Conservation (phyloP, 92 coral and sea anemone species). For the Umimayanthus chanpuru region DNA sequence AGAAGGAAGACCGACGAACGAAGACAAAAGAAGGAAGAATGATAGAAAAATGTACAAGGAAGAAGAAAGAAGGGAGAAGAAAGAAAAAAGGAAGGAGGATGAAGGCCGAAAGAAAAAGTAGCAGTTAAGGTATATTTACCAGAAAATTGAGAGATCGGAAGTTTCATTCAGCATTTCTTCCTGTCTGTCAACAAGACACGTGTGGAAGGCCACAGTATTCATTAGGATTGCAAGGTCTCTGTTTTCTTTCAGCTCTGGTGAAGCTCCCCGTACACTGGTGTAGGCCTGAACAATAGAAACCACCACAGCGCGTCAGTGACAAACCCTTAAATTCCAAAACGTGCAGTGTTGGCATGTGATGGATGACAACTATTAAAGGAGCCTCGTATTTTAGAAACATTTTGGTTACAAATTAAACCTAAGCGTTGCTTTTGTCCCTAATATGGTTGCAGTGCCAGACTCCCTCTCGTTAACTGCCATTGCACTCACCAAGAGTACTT, state of each 20-base stretch:
- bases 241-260: constrained; percentile 97
- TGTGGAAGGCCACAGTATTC: constrained; percentile 93
- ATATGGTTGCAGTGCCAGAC: too few species aligned
- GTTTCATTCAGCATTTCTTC: constrained; percentile 79
- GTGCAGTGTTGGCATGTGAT: not conserved
- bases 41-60: too few species aligned
- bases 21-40: too few species aligned
- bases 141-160: constrained; percentile 92
- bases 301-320: not conserved
- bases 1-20: too few species aligned
- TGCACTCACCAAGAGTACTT: too few species aligned
- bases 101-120: not conserved
- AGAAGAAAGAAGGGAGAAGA: too few species aligned
- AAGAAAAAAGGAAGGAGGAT: not conserved
- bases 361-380: too few species aligned
- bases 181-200: constrained; percentile 88
- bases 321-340: not conserved
- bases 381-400: too few species aligned
- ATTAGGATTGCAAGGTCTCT: constrained; percentile 84
- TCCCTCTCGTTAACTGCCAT: too few species aligned
- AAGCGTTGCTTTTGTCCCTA: too few species aligned
- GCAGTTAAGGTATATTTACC: constrained; percentile 50
- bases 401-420: too few species aligned
- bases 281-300: constrained; percentile 72
- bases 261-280: constrained; percentile 94